These are phyloP conservation scores for Ypsolopha sequella DNA, from an alignment of 2,888 invertebrate species.

Conservation along the genomic window DNA sequence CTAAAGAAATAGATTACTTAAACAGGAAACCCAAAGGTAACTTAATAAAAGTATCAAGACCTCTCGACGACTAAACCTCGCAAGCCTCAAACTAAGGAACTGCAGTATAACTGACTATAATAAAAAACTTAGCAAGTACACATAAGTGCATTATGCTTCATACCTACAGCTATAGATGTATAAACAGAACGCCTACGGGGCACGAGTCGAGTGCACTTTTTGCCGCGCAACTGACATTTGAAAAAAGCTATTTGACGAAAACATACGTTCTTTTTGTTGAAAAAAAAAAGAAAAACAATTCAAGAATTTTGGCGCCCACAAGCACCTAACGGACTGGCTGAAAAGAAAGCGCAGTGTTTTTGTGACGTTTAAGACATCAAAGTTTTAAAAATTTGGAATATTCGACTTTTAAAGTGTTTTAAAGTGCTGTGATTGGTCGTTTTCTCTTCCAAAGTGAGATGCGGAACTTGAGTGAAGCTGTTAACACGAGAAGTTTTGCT, in stretches of 20 bases:
- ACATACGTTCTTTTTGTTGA: conserved; percentile 53
- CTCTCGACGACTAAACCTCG: conserved; percentile 19
- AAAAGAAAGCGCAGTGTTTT: no score
- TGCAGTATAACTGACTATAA: conserved; percentile 61
- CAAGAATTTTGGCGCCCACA: neutral
- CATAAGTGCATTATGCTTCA: conserved; percentile 67
- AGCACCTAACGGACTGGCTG: no score
- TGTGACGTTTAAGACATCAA: no score
- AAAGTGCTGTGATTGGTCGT: no score
- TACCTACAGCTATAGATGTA: conserved; percentile 26
- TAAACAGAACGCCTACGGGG: conserved; percentile 53
- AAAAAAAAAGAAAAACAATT: conserved; percentile 16
- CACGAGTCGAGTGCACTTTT: conserved; percentile 54
- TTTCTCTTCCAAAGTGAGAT: neutral
- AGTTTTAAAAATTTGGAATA: no score
- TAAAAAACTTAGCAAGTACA: conserved; percentile 68
- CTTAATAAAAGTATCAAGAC: conserved; percentile 41
- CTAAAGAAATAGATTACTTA: no score
- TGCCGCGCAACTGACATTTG: conserved; percentile 56
- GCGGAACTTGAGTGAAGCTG: neutral
- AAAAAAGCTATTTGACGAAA: conserved; percentile 68
- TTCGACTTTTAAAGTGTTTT: no score
- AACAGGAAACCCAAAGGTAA: neutral
- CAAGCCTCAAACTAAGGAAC: conserved; percentile 54
- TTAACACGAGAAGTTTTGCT: conserved; percentile 6